Evolutionary conservation across 2,888 invertebrate species (phyloP), one percentile per base, ranked within the genome.

Genomic region (Plebejus anna): DNA sequence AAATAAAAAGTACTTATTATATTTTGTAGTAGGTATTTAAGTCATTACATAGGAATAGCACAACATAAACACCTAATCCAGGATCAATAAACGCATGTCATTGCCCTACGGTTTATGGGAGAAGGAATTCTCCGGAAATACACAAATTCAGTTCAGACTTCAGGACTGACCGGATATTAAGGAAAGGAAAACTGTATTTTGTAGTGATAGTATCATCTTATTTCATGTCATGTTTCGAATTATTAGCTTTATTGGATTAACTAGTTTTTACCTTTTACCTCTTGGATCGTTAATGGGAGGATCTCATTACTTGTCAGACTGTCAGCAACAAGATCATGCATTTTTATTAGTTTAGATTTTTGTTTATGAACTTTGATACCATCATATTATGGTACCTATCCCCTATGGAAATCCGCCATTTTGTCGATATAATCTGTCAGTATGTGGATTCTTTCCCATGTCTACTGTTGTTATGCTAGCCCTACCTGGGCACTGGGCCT

Each of bases 81-180:
- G 61, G 28, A 61, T 61, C 61, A 61, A 61, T 87, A 86, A 88
- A 86, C 84, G 83, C 84, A 83, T 32, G 32, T 66, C 66, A 66
- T 32, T 32, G 66, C 66, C 32, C 66, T 66, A 32, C 13, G 13
- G 66, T 66, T 66, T 66, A 36, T 13, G 66, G 32, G 32, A 9
- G 61, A 16, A 66, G 11, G 13, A 66, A 66, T 66, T 36, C 66
- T 32, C 66, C 66, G 66, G 66, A 66, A 32, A 36, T 66, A 66
- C 66, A 66, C 16, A 66, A 66, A 66, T 66, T 32, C 66, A 28
- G 66, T 66, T 66, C 32, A 66, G 32, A 28, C 32, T 66, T 66
- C 32, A 66, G 32, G 66, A 66, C 13, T 66, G 32, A 66, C 66
- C 66, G 66, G 66, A 66, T 66, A 66, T 66, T 66, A 66, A 28